Conservation (phyloP, 2,888 invertebrate genomes). For the Crepidodera aurea region DNA sequence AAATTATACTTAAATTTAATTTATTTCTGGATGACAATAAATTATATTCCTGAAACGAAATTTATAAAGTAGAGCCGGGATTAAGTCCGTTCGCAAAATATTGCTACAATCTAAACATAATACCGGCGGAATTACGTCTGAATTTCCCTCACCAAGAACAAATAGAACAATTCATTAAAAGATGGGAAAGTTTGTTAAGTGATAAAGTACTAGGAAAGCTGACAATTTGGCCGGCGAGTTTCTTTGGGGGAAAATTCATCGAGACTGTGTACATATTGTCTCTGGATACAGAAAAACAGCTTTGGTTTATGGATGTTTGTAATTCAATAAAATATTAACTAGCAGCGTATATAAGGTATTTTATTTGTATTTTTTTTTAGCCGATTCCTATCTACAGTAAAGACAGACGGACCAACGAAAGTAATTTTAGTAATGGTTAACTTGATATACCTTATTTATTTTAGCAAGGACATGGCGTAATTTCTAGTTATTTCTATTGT, state of each 20-base stretch:
- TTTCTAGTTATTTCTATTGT: too few species aligned
- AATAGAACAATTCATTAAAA: constrained; percentile 40
- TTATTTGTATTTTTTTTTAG: too few species aligned
- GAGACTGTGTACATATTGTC: constrained; percentile 17
- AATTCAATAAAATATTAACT: neutral
- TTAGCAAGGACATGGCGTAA: too few species aligned
- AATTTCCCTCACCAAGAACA: constrained; percentile 36
- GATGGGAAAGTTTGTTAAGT: constrained; percentile 38
- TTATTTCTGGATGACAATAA: neutral
- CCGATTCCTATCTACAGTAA: too few species aligned
- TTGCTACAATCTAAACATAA: constrained; percentile 45
- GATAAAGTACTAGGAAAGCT: constrained; percentile 38
- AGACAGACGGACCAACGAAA: too few species aligned
- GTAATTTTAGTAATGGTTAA: too few species aligned
- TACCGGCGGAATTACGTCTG: constrained; percentile 35
- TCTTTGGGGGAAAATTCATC: constrained; percentile 24
- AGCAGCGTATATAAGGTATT: too few species aligned
- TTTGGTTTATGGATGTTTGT: constrained; percentile 2
- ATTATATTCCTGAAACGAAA: neutral
- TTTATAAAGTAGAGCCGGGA: neutral
- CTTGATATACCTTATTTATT: too few species aligned
- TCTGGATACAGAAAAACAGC: constrained; percentile 4
- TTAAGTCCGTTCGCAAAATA: constrained; percentile 41
- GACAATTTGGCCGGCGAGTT: constrained; percentile 35
- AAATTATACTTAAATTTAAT: too few species aligned